Evolutionary conservation across 2,888 invertebrate species (phyloP), one percentile per base, ranked within the genome.

Genomic region (Isoperla grammatica): DNA sequence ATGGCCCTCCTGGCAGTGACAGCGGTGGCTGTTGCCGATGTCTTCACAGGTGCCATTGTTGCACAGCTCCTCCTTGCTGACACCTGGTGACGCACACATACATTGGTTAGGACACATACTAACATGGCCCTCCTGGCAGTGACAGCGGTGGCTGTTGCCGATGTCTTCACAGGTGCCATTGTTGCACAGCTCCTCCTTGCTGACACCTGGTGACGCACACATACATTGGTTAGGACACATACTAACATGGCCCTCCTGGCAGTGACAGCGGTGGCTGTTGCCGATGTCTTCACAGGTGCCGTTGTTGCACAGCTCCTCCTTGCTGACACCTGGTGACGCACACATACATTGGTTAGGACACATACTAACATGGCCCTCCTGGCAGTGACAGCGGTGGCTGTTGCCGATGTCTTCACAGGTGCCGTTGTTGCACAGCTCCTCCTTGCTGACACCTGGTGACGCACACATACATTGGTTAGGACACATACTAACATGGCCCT

Each of bases 1-100:
- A 76, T 93, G 97, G 0, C 96, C 96, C 61, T 89, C 87, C 22
- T 84, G 78, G 69, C 97, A 97, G 68, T 86, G 86, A 71, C 96
- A 97, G 59, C 87, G 82, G 71, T 96, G 96, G 3, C 92, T 93
- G 72, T 94, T 95, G 20, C 92, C 93, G 53, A 90, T 88, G 70
- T 95, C 90, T 73, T 90, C 88, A 73, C 97, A 97, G 0, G 88
- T 87, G 1, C 95, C 94, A 71, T 96, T 92, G 74, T 91, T 88
- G 74, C 97, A 97, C 0, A 96, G 80, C 59, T 84, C 81, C 64
- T 87, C 85, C 59, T 86, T 78, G 19, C 82, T 81, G 1, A 94
- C 86, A 54, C 84, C 84, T 85, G 71, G 1, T 67, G 69, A 57
- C 61, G 60, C 61, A 56, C 53, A 59, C 23, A 56, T 48, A 49